Evolutionary conservation across 2,797 vertebrate genomes (phyloP), one percentile per base, ranked within the genome.

Genomic region (Brachyrhaphis roseni): DNA sequence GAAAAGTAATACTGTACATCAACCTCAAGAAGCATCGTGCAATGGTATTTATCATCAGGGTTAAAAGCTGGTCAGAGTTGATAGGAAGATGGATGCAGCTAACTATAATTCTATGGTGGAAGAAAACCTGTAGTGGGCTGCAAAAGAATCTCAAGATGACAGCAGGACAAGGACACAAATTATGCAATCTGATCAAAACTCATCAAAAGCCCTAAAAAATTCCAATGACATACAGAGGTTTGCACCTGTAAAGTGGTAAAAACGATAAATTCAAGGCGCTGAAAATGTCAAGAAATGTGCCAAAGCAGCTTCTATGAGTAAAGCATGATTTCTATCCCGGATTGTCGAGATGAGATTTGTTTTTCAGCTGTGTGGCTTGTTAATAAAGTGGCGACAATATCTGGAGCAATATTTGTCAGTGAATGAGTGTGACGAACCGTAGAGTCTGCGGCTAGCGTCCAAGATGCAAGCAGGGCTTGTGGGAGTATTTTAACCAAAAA

Each of bases 391-490:
- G 62, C 34, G n/a, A 10, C 71, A 79, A 86, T 72, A 77, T 68
- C 51, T 74, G 18, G 70, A 70, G 18, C 76, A 11, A 77, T 28
- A 72, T 59, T 46, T 41, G 57, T 81, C 55, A 77, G 53, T 39
- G 26, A 23, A 78, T 12, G 68, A 74, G 12, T 28, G 23, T 16
- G 68, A 49, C n/a, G 0, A 41, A 18, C 76, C 20, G 53, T 23
- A 46, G 41, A 49, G 74, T 73, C 66, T 51, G 78, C 49, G n/a
- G 74, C 78, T 55, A 75, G 53, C 75, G 75, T 49, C 70, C 43
- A 57, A 6, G 4, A 76, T 79, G 43, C 82, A 68, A 72, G 75
- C 53, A 55, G 26, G 79, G 79, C 76, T 81, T 78, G 74, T 31
- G 46, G 75, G 77, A 77, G 1, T 13, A 28, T 46, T 49, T 13